Conservation (phyloP, 2,888 invertebrate species). For the Dolomedes plantarius region DNA sequence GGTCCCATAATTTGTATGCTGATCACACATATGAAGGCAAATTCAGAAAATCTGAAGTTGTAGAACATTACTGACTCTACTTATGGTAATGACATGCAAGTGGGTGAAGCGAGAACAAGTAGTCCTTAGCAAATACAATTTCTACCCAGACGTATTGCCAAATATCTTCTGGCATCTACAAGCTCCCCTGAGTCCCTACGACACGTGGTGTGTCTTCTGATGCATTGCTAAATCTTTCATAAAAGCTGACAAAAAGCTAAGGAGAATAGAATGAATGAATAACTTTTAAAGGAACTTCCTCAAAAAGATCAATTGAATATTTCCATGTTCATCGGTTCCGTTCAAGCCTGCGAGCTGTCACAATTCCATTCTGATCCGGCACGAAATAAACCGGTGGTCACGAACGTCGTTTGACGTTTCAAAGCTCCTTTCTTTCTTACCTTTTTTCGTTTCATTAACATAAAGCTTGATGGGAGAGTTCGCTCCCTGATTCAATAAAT, state of each 20-base stretch:
- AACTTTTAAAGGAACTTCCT: background rate
- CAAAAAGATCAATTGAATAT: constrained; percentile 44
- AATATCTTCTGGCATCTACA: no score
- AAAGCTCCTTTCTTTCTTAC: constrained; percentile 23
- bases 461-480: constrained; percentile 47
- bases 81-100: no score
- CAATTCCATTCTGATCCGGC: background rate
- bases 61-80: no score
- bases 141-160: no score
- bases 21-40: no score
- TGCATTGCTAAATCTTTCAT: background rate
- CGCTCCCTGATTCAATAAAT: constrained; percentile 30
- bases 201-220: background rate
- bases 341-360: background rate
- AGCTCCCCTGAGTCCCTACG: background rate
- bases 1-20: no score
- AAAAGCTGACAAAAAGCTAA: background rate
- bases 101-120: no score
- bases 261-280: constrained; percentile 7
- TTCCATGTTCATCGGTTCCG: constrained; percentile 14
- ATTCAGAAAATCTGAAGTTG: no score
- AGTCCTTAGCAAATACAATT: no score
- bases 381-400: constrained; percentile 23
- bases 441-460: constrained; percentile 37
- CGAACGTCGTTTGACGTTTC: constrained; percentile 40